Evolutionary conservation across 2,797 vertebrate genomes (phyloP), one percentile per base, ranked within the genome.

Genomic region (Picus viridis): DNA sequence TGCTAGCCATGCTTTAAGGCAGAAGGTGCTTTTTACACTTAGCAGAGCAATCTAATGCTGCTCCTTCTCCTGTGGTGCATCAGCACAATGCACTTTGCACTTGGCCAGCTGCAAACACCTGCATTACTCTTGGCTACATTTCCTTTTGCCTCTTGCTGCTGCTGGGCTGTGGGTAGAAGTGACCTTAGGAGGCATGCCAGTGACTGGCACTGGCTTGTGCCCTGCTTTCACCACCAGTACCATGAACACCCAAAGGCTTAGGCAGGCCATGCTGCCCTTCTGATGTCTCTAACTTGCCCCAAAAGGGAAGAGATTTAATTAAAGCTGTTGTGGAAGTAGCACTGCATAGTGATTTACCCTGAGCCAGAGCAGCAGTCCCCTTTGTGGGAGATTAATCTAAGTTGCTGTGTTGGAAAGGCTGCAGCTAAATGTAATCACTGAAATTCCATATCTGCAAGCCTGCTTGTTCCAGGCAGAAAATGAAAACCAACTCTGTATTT

Each of bases 401-500:
- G 70, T 86, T 71, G 12, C 3, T 62, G 23, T 62, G 51, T 85
- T 68, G 68, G 91, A 85, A 90, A 76, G 47, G 30, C 79, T 70
- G 0, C 7, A 64, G 79, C 82, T 92, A 57, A 89, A 72, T 43
- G 79, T 51, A 92, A 89, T 83, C 87, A 91, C 77, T 84, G 82
- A 61, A 83, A 84, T 77, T 74, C 75, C 36, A 0, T 68, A 45
- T 78, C 57, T 58, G 73, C n/a, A 26, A 87, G 34, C 63, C 67
- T 56, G 19, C 39, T 76, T 71, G 64, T 95, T 91, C 34, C 51
- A 73, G 78, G 62, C 51, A 61, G 54, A 78, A 77, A 94, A 86
- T 64, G 83, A 93, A 95, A 96, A 76, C 56, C 67, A 94, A 10
- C 65, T 78, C 68, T 76, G 16, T 63, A 58, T 95, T 92, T 90